phyloP scores from a whole-genome alignment of 35 echinoderm and acorn worm genomes.

The Anneissia japonica region DNA sequence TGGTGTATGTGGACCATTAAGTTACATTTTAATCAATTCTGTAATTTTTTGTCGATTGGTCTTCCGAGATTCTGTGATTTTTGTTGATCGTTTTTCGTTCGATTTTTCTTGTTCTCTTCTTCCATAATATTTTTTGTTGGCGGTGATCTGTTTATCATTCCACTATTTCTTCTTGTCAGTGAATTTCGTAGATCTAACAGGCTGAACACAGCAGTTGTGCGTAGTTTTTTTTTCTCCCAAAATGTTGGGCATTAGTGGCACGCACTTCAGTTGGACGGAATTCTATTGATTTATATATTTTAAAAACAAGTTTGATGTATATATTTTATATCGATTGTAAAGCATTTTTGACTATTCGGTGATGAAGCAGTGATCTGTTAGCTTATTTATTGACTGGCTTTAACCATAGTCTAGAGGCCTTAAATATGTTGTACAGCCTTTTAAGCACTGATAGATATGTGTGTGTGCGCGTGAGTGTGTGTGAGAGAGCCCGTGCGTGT shows the following conservation, averaged over 20 bases:
- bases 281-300: slow-evolving; percentile 3
- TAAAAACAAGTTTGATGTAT: neutral
- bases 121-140: neutral
- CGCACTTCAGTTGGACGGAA: neutral
- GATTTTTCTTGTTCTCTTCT: neutral
- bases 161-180: neutral
- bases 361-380: neutral
- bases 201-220: neutral
- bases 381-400: slow-evolving; percentile 1
- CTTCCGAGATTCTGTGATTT: neutral
- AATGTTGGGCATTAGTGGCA: neutral
- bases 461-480: neutral
- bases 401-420: neutral
- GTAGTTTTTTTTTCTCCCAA: neutral
- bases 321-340: neutral
- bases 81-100: neutral
- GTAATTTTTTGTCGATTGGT: neutral
- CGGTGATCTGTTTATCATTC: neutral
- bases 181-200: neutral
- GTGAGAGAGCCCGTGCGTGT: neutral
- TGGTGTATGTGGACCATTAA: too few species aligned
- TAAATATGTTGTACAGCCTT: neutral
- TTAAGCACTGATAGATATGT: neutral
- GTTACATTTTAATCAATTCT: neutral
- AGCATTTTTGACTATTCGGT: neutral